phyloP scores from a whole-genome alignment of 2,888 invertebrate genomes.

The Lysandra coridon region DNA sequence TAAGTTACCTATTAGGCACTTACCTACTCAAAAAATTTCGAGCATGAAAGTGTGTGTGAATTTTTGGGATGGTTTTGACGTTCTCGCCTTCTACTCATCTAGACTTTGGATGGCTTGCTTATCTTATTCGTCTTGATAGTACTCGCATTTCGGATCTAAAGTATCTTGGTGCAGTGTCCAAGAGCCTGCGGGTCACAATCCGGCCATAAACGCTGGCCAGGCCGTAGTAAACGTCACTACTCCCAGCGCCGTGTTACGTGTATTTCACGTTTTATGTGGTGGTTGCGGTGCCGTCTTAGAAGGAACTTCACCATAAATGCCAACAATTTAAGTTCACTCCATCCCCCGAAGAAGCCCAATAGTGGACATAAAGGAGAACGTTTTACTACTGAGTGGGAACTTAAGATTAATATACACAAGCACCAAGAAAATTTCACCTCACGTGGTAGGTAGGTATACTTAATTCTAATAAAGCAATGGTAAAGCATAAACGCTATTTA shows the following conservation, averaged over 20 bases:
- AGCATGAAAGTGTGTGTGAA: no score
- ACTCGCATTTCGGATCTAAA: constrained; percentile 30
- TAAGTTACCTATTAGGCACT: no score
- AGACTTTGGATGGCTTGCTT: not conserved
- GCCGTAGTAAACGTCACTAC: constrained; percentile 66
- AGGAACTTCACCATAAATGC: constrained; percentile 1
- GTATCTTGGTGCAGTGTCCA: constrained; percentile 40
- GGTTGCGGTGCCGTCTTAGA: not conserved
- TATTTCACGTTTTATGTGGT: constrained; percentile 33
- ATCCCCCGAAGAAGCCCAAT: not conserved
- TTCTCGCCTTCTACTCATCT: no score
- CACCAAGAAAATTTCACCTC: not conserved
- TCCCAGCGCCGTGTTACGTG: constrained; percentile 30
- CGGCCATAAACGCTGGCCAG: constrained; percentile 60
- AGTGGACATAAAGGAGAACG: not conserved
- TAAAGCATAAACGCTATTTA: not conserved
- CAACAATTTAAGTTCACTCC: not conserved
- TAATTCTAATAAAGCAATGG: not conserved
- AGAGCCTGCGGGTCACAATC: constrained; percentile 41
- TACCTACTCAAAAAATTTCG: no score
- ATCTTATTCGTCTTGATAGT: constrained; percentile 39
- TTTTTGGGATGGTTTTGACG: no score
- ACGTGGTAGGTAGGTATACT: not conserved
- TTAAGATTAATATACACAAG: not conserved
- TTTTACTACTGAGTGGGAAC: not conserved